Evolutionary conservation across 2,888 invertebrate genomes (phyloP).

Genomic region (Cistogaster globosa): DNA sequence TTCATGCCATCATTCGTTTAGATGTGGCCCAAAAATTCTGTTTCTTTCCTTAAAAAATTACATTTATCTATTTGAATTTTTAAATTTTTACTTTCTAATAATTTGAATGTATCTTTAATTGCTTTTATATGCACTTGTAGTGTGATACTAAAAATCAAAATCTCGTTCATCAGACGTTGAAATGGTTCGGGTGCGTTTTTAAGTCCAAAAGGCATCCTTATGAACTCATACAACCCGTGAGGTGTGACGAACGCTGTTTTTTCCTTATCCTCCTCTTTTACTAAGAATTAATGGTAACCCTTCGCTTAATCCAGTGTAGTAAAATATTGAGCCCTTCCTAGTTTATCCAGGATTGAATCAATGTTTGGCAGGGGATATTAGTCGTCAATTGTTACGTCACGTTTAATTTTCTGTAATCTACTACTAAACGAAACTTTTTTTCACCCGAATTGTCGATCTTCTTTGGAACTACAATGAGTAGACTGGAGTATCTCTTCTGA

Average conservation of each 20-base stretch:
- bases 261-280: no score
- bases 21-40: slow-evolving; percentile 26
- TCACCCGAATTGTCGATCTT: slow-evolving; percentile 40
- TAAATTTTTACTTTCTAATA: slow-evolving; percentile 12
- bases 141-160: background rate
- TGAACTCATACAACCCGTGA: no score
- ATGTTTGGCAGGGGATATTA: no score
- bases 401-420: no score
- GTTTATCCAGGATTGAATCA: slow-evolving; percentile 22
- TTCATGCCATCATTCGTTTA: slow-evolving; percentile 26
- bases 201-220: no score
- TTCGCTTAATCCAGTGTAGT: slow-evolving; percentile 19
- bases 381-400: no score
- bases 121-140: slow-evolving; percentile 21
- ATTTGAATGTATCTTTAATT: slow-evolving; percentile 9
- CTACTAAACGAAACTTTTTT: slow-evolving; percentile 10
- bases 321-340: slow-evolving; percentile 11
- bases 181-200: slow-evolving; percentile 42
- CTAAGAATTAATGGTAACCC: no score
- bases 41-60: slow-evolving; percentile 27
- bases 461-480: slow-evolving; percentile 47
- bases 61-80: no score
- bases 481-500: slow-evolving; percentile 49
- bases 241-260: no score
- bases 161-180: slow-evolving; percentile 40